phyloP scores from a whole-genome alignment of 2,797 vertebrate genomes.

The Rhyacichthys aspro region DNA sequence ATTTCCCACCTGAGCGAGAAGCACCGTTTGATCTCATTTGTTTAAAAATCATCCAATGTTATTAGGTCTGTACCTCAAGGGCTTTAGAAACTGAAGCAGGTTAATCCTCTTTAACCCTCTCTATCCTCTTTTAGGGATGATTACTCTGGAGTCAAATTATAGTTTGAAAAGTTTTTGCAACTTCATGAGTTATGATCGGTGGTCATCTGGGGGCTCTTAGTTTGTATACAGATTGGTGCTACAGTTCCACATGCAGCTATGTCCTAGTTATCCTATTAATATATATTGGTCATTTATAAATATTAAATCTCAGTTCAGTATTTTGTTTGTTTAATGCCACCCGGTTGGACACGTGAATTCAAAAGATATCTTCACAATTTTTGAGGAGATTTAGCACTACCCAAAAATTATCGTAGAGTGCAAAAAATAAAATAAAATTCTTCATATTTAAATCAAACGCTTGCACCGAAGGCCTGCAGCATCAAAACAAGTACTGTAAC shows the following conservation, averaged over 20 bases:
- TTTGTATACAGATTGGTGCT: too few species aligned
- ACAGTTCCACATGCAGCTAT: too few species aligned
- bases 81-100: conserved; percentile 16
- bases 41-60: conserved; percentile 55
- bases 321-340: too few species aligned
- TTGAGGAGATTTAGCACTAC: too few species aligned
- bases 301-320: too few species aligned
- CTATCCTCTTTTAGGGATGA: background rate
- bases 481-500: conserved; percentile 3
- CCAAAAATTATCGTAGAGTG: too few species aligned
- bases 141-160: background rate
- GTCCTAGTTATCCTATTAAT: too few species aligned
- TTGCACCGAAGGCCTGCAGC: background rate
- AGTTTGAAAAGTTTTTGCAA: background rate
- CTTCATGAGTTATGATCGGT: background rate
- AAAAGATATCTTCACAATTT: too few species aligned
- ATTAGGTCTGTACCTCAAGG: conserved; percentile 34
- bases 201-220: background rate
- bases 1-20: conserved; percentile 59
- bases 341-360: too few species aligned
- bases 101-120: conserved; percentile 3
- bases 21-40: conserved; percentile 63
- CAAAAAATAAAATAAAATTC: background rate
- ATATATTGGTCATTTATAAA: too few species aligned
- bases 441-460: background rate